phyloP scores from a whole-genome alignment of 92 coral and sea anemone genomes.

The Parazoanthus darwini region DNA sequence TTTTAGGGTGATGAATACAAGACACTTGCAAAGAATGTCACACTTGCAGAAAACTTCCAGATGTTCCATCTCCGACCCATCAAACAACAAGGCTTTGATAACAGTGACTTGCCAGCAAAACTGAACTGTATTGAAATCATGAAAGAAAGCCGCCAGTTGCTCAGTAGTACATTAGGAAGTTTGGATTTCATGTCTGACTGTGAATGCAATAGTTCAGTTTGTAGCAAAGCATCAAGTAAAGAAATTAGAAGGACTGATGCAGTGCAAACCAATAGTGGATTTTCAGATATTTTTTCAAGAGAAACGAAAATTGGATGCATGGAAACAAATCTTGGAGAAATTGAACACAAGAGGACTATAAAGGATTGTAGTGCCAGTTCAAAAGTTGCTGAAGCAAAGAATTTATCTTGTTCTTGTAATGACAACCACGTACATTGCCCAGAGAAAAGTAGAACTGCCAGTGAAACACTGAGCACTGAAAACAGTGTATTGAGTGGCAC shows the following conservation, averaged over 20 bases:
- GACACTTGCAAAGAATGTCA: conserved; percentile 60
- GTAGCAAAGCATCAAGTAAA: background rate
- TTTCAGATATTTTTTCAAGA: background rate
- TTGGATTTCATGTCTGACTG: background rate
- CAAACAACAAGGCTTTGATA: conserved; percentile 81
- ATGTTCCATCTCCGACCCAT: conserved; percentile 83
- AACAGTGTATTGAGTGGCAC: background rate
- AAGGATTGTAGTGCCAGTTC: background rate
- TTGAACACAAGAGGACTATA: background rate
- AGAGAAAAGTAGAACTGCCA: background rate
- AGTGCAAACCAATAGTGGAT: background rate
- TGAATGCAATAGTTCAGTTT: background rate
- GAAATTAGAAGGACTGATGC: background rate
- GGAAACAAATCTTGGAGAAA: conserved; percentile 10
- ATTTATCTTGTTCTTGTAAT: background rate
- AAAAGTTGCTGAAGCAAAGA: background rate
- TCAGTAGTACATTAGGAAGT: conserved; percentile 11
- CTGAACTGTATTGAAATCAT: conserved; percentile 46
- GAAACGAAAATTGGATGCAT: background rate
- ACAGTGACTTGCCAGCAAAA: conserved; percentile 54
- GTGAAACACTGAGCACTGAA: background rate
- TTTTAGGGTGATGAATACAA: conserved; percentile 44
- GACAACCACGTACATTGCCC: background rate
- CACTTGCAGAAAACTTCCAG: conserved; percentile 66
- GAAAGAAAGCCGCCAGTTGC: conserved; percentile 41